Conservation (phyloP, 1,140 invertebrate species). For the Drosophila nasuta region DNA sequence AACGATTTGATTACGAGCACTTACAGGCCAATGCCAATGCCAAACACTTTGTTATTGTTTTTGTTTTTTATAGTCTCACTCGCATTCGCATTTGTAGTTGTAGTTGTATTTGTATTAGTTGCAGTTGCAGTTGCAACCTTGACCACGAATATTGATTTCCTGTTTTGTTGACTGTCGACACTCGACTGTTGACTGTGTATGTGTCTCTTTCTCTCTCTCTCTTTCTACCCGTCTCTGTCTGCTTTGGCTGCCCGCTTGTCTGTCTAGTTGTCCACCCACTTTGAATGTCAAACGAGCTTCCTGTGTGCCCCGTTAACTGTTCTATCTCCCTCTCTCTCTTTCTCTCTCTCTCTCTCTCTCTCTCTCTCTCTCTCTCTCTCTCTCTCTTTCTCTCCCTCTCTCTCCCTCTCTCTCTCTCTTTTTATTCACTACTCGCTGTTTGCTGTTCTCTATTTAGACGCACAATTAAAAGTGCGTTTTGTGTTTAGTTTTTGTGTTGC, state of each 20-base stretch:
- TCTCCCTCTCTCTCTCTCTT: too few species aligned
- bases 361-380: too few species aligned
- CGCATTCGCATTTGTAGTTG: too few species aligned
- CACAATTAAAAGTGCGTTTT: constrained; percentile 50
- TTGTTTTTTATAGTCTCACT: not conserved
- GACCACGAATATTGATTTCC: constrained; percentile 84
- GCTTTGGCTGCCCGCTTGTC: constrained; percentile 35
- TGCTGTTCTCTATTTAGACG: constrained; percentile 20
- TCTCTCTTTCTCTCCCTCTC: too few species aligned
- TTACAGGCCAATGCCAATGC: constrained; percentile 66
- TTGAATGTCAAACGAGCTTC: constrained; percentile 67
- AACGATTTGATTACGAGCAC: constrained; percentile 66
- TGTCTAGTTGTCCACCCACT: constrained; percentile 34
- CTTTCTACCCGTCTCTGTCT: constrained; percentile 18
- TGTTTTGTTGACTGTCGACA: constrained; percentile 37
- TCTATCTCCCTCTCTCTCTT: not conserved
- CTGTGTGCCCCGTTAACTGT: constrained; percentile 57
- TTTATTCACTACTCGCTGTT: constrained; percentile 38
- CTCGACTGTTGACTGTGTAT: constrained; percentile 17
- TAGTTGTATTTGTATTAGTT: constrained; percentile 10
- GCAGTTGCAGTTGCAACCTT: constrained; percentile 64
- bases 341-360: too few species aligned
- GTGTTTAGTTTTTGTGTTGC: constrained; percentile 31
- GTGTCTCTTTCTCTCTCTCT: constrained; percentile 40
- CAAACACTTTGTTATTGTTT: constrained; percentile 35